Evolutionary conservation across 23 tunicate species (phyloP).

Genomic region (Oikopleura vanhoeffeni): DNA sequence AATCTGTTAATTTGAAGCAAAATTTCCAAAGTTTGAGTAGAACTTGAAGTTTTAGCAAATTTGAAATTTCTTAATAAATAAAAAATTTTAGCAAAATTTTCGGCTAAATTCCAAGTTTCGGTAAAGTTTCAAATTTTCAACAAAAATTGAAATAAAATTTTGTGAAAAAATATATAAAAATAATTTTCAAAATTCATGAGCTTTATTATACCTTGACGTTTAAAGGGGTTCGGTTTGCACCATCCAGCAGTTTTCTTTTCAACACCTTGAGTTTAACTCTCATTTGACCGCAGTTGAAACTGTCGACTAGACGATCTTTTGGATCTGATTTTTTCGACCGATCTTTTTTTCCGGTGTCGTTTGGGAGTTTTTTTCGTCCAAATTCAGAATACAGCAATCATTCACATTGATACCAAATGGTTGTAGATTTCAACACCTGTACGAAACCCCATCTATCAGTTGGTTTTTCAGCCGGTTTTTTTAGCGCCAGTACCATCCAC

Average conservation of each 20-base stretch:
- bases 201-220: not conserved
- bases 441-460: not conserved
- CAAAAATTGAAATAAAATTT: too few relatives aligned
- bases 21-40: too few relatives aligned
- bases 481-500: not conserved
- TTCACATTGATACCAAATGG: not conserved
- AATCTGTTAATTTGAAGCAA: too few relatives aligned
- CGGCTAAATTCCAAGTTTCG: too few relatives aligned
- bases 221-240: not conserved
- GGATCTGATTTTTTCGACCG: too few relatives aligned
- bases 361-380: not conserved
- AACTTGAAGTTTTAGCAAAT: too few relatives aligned
- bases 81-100: too few relatives aligned
- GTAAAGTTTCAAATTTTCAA: too few relatives aligned
- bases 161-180: too few relatives aligned
- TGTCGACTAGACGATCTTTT: not conserved
- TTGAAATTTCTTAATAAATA: too few relatives aligned
- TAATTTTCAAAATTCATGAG: too few relatives aligned
- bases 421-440: not conserved
- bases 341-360: not conserved
- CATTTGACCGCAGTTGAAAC: not conserved
- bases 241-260: not conserved
- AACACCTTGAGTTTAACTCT: not conserved
- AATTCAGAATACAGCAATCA: slow-evolving; percentile 4
- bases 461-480: not conserved